phyloP scores from a whole-genome alignment of 2,797 vertebrate species.

The Margarornis squamiger region DNA sequence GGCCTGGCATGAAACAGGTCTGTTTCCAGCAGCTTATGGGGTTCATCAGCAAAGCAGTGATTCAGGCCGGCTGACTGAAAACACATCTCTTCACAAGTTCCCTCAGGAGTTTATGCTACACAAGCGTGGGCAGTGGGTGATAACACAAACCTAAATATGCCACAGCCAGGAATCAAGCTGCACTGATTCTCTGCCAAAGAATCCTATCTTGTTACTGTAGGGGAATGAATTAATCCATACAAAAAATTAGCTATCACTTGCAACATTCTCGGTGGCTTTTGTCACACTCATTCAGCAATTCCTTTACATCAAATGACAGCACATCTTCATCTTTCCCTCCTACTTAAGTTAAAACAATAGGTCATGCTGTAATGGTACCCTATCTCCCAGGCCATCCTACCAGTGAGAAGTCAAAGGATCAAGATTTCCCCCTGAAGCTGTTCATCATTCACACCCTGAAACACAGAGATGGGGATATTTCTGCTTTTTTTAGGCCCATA shows the following conservation, averaged over 20 bases:
- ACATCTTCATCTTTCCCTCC: background rate
- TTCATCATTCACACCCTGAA: background rate
- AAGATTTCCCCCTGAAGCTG: background rate
- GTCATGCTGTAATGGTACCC: background rate
- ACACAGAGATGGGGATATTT: background rate
- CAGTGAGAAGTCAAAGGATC: background rate
- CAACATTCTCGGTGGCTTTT: background rate
- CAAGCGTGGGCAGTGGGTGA: conserved; percentile 13
- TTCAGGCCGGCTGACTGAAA: background rate
- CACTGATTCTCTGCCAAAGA: background rate
- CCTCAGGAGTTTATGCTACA: background rate
- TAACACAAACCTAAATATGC: conserved; percentile 35
- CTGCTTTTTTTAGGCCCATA: background rate
- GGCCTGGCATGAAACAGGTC: background rate
- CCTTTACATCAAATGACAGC: background rate
- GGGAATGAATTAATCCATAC: background rate
- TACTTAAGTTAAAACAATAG: background rate
- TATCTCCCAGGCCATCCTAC: background rate
- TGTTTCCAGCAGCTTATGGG: background rate
- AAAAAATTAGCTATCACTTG: background rate
- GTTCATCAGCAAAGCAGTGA: background rate
- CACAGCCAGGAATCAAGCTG: background rate
- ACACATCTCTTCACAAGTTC: background rate
- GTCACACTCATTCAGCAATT: background rate
- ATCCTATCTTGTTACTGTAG: background rate